Base-by-base conservation (phyloP, 2,113 vertebrate species). In the Neodontobutis hainanensis region DNA sequence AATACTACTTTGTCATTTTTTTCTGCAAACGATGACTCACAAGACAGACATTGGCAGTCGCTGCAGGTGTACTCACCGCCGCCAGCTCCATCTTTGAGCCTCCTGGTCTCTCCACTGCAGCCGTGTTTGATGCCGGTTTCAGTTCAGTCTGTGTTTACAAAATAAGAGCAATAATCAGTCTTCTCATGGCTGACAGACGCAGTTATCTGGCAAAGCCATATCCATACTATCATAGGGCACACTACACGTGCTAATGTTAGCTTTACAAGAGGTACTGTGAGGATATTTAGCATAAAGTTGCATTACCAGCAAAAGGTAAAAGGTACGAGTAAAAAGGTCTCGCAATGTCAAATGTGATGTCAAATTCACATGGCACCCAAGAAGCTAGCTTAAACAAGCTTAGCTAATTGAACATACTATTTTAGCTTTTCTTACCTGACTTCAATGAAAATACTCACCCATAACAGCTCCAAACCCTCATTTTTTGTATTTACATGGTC, bases 41-140 rank as follows among this genome's bases (percentile, higher is more conserved):
- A 19, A 12, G 5, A 12, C 19, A 19, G 42, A 38, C 57, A 49
- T 11, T 6, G 4, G 48, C 67, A 34, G 43, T 35, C 48, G n/a
- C 16, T 63, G 48, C 50, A 67, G 34, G 12, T 49, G n/a, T 6
- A 87, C 86, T 91, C 71, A 90, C 88, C 85, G 78, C 40, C 51
- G 82, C 58, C 43, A 87, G 58, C 82, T 90, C 90, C 90, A 90
- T 91, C 67, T 52, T 87, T 40, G 79, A 72, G 40, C 45, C 81
- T 75, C 65, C 65, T 50, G 83, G 76, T 65, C 61, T 59, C 27
- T 32, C 65, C 15, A 44, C 16, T 35, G n/a, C 61, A 0, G 78
- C 70, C 64, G 83, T 83, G 16, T 78, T 35, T 75, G 32, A 52
- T 35, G 52, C 42, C 36, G n/a, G 63, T 50, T 61, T 44, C 3